These are phyloP conservation scores for Chionodraco myersi DNA, from an alignment of 2,113 vertebrate genomes.

Conservation along the genomic window DNA sequence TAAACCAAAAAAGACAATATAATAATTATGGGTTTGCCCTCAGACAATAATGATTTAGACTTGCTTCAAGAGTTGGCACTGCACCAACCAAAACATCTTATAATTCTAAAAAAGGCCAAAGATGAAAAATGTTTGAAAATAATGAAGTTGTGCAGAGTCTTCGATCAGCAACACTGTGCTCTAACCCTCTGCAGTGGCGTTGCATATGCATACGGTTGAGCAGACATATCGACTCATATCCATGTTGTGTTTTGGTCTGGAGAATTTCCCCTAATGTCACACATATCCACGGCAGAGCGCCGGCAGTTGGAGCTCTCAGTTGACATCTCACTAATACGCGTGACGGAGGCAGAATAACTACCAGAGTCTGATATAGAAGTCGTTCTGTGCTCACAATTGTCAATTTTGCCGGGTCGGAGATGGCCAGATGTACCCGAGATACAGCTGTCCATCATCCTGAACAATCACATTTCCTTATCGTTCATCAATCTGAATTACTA, in stretches of 20 bases:
- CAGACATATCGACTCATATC: slow-evolving; percentile 40
- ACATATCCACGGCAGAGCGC: slow-evolving; percentile 42
- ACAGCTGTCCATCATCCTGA: slow-evolving; percentile 78
- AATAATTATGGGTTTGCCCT: no score
- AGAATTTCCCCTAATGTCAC: slow-evolving; percentile 73
- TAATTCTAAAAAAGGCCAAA: not conserved
- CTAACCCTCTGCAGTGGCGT: not conserved
- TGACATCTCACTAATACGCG: slow-evolving; percentile 78
- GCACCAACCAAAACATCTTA: not conserved
- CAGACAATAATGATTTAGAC: no score
- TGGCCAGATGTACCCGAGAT: slow-evolving; percentile 71
- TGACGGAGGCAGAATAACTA: slow-evolving; percentile 73
- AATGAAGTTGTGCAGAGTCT: slow-evolving; percentile 13
- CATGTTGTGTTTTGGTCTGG: slow-evolving; percentile 61
- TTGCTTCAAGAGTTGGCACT: no score
- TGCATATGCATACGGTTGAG: slow-evolving; percentile 29
- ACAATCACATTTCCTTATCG: slow-evolving; percentile 75
- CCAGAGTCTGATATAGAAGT: slow-evolving; percentile 70
- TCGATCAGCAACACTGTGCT: slow-evolving; percentile 5
- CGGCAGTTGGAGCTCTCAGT: slow-evolving; percentile 58
- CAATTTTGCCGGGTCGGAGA: slow-evolving; percentile 66
- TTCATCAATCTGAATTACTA: slow-evolving; percentile 77
- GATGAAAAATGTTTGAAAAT: slow-evolving; percentile 28
- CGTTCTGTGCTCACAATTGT: slow-evolving; percentile 56
- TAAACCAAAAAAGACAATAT: no score